Evolutionary conservation across 2,888 invertebrate species (phyloP).

Genomic region (Steromphala cineraria): DNA sequence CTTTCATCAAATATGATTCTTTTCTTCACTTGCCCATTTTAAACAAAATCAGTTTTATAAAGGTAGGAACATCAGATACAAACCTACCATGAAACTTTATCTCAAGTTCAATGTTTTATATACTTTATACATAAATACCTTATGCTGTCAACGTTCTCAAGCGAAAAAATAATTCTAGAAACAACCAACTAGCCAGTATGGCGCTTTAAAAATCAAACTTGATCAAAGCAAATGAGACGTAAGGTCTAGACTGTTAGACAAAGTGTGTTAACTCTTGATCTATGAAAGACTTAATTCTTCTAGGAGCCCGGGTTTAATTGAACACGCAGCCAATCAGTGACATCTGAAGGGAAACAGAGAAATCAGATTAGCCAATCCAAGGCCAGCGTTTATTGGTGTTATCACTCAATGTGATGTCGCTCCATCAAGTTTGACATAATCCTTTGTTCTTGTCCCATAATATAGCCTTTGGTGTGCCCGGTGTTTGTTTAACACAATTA

Average conservation of each 20-base stretch:
- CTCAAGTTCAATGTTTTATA: too few relatives aligned
- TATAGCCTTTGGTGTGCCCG: too few relatives aligned
- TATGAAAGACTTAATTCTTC: background rate
- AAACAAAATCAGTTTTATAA: too few relatives aligned
- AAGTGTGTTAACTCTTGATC: background rate
- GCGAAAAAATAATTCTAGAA: background rate
- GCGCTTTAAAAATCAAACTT: background rate
- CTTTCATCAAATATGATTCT: too few relatives aligned
- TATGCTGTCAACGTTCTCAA: background rate
- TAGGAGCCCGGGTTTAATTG: background rate
- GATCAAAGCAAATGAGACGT: background rate
- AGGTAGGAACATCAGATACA: too few relatives aligned
- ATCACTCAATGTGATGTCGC: background rate
- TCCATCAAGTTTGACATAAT: background rate
- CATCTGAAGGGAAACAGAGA: background rate
- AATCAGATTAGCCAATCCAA: background rate
- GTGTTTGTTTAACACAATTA: background rate
- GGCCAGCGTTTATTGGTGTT: background rate
- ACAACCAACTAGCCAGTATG: background rate
- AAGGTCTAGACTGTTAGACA: background rate
- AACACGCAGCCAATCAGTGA: background rate
- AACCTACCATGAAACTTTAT: too few relatives aligned
- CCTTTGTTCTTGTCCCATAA: background rate
- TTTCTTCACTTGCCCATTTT: too few relatives aligned
- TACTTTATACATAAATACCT: too few relatives aligned